Evolutionary conservation across 2,888 invertebrate genomes (phyloP), one percentile per base, ranked within the genome.

Genomic region (Cinara cedri): DNA sequence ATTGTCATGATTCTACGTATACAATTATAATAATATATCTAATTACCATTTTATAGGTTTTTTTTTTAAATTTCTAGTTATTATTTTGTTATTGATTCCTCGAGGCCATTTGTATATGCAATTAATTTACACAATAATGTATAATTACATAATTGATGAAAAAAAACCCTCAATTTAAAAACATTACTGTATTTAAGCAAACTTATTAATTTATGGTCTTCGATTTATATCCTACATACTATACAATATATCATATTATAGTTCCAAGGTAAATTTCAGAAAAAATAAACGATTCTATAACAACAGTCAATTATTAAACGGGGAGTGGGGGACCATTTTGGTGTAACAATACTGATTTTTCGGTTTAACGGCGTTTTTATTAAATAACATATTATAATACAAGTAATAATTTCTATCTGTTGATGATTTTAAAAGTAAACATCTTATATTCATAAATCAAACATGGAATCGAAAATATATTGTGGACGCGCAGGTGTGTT

Each of bases 21-120:
- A n/a, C n/a, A 65, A 75, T 75, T 75, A 65, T 44, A 75, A 51
- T 72, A 57, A 42, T 60, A 42, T 21, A 65, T 65, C 24, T 13
- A 16, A 75, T 65, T 63, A 44, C 42, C 42, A 54, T 74, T 63
- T 34, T 3, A 26, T 51, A 57, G 13, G 34, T 51, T 55, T 60
- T 26, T 44, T 62, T 49, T 63, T 54, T 62, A 62, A 46, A 74
- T 63, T 74, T 74, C 42, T 42, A 14, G n/a, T 75, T 24, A 65
- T 75, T 24, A 63, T 54, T 72, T 72, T 57, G 3, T 10, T 62
- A 51, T 72, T 51, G 62, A 51, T 51, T 65, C n/a, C 10, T 42
- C 74, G n/a, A 65, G 54, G 74, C 11, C 63, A 54, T 11, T 24
- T 54, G 16, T n/a, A 0, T 42, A 42, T 24, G 19, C 21, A 24